These are phyloP conservation scores for Periophthalmodon schlosseri DNA, from an alignment of 2,113 vertebrate species.

Conservation along the genomic window DNA sequence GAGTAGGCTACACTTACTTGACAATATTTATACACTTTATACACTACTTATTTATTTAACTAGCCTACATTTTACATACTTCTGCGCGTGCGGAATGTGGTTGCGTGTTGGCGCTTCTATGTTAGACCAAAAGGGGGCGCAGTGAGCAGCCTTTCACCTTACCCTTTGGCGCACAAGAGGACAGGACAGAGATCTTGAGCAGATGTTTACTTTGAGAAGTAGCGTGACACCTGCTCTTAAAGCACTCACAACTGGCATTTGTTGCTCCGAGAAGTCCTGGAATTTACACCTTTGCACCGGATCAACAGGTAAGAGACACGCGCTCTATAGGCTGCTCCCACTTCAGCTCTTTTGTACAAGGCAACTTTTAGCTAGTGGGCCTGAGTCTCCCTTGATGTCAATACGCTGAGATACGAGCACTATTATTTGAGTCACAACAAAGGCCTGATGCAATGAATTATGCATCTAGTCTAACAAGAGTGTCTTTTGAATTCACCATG, in stretches of 20 bases:
- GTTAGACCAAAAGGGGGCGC: slow-evolving; percentile 55
- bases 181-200: background rate
- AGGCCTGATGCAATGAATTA: slow-evolving; percentile 35
- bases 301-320: background rate
- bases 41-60: no score
- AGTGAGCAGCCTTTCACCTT: slow-evolving; percentile 18
- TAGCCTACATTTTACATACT: no score
- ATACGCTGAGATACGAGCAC: slow-evolving; percentile 26
- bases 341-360: background rate
- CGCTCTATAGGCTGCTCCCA: background rate
- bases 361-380: background rate
- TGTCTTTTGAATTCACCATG: slow-evolving; percentile 21
- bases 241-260: slow-evolving; percentile 6
- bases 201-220: slow-evolving; percentile 28
- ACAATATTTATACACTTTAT: background rate
- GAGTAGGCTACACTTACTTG: background rate
- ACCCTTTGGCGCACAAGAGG: background rate
- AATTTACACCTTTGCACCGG: slow-evolving; percentile 8
- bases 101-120: background rate
- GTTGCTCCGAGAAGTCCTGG: slow-evolving; percentile 4
- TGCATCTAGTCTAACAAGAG: slow-evolving; percentile 21
- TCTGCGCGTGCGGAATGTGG: background rate
- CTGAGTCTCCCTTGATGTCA: slow-evolving; percentile 10
- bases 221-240: slow-evolving; percentile 43
- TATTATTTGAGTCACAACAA: slow-evolving; percentile 31